Evolutionary conservation across 2,113 vertebrate species (phyloP).

Genomic region (Plecotus auritus): DNA sequence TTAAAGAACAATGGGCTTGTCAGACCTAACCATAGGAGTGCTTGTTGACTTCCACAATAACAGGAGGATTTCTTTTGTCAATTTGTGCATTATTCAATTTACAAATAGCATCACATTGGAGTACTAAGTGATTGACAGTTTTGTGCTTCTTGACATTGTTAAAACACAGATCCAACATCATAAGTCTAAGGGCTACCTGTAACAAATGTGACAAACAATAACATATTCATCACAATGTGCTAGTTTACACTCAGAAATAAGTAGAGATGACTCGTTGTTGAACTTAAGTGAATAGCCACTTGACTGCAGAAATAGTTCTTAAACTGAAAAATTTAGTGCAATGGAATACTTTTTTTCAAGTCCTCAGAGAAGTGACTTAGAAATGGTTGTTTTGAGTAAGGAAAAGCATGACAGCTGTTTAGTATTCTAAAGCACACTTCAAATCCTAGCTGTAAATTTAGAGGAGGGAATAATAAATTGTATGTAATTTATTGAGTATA

Average conservation of each 20-base stretch:
- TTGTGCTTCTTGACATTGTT: not conserved
- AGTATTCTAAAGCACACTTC: not conserved
- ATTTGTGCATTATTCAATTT: not conserved
- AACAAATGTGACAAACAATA: not conserved
- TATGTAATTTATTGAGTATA: not conserved
- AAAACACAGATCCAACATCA: not conserved
- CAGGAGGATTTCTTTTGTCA: conserved; percentile 6
- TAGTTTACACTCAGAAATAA: not conserved
- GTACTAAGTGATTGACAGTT: not conserved
- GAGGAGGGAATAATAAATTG: not conserved
- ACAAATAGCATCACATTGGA: not conserved
- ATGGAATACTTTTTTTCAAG: not conserved
- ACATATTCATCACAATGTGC: not conserved
- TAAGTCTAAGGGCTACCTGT: not conserved
- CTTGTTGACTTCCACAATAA: not conserved
- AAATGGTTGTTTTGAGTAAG: not conserved
- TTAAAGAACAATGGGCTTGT: not conserved
- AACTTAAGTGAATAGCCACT: conserved; percentile 39
- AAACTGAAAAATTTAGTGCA: not conserved
- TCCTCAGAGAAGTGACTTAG: not conserved
- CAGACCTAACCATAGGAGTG: not conserved
- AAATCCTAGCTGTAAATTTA: not conserved
- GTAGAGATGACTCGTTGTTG: not conserved
- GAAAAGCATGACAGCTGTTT: not conserved
- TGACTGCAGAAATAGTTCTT: not conserved